Base-by-base conservation (phyloP, 2,797 vertebrate genomes). In the Microctenopoma lineatum region DNA sequence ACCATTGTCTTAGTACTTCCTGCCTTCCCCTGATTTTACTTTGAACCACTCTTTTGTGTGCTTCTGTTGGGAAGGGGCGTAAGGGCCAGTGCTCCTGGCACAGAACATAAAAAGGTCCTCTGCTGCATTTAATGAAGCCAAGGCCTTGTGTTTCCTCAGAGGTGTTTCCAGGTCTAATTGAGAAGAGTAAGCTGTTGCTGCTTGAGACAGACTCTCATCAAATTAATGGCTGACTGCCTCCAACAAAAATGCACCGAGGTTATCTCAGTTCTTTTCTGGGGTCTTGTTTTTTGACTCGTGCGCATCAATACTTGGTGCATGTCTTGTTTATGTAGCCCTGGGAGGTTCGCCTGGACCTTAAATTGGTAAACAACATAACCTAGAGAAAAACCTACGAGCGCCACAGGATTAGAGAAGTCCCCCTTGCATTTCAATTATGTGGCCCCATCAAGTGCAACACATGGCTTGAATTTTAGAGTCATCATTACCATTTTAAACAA, bases 61-160 rank as follows among this genome's bases (percentile, higher is more conserved):
- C 52, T 68, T 66, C 79, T 70, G 9, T 75, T 60, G 75, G 84
- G 74, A 85, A 57, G 76, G 79, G 76, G 79, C 87, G 89, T 90
- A 83, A 87, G 84, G 83, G 76, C 67, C 67, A 62, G 70, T 26
- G 59, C 69, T 70, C 77, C 44, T 68, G 45, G 57, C 79, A 56
- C 75, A 77, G 54, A 83, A 60, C 79, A 32, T 72, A 80, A 86
- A 88, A 21, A 84, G 13, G 53, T 88, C 85, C 83, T 87, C 61
- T 18, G 74, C 73, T 73, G 59, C 26, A 52, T 82, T 84, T 91
- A 92, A 93, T 92, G 89, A 94, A 91, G 84, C 75, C 16, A 76
- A 77, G 77, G 83, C 87, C 70, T 62, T 2, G 47, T 45, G 52
- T 63, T 79, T 38, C 81, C 87, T 84, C 79, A 7, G 77, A 88